A percentile compares a stretch with the other conserved stretches of the same genome.
Evolutionary conservation across 2,797 vertebrate species (phyloP).

Genomic region (Notamacropus eugenii): DNA sequence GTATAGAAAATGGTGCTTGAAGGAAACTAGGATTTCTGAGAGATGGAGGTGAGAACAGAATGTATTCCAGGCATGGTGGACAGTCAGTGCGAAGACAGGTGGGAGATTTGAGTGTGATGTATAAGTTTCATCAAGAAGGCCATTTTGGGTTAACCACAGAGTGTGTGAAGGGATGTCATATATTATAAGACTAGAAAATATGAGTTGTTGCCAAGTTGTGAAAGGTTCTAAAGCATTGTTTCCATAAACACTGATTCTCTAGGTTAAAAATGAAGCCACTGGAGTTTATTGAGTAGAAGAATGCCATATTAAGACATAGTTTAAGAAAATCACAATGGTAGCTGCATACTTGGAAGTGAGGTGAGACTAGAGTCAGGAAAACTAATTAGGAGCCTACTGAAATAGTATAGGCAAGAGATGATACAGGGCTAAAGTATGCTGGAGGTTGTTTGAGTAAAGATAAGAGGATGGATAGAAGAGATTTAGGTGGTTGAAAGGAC

Average conservation of each 20-base stretch:
- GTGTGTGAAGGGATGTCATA: background rate
- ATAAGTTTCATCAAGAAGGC: background rate
- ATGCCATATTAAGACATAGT: no score
- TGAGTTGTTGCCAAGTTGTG: background rate
- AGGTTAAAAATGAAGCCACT: background rate
- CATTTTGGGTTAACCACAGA: background rate
- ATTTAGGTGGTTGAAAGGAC: no score
- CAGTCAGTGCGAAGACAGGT: background rate
- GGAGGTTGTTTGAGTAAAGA: no score
- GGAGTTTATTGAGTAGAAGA: background rate
- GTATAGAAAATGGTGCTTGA: background rate
- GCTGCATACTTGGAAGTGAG: no score
- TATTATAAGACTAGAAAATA: background rate
- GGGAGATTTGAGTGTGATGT: background rate
- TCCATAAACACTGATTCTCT: background rate
- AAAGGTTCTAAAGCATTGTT: background rate
- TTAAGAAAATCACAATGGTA: no score
- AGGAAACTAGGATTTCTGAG: background rate
- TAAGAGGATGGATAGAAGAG: no score
- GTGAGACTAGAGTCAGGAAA: no score
- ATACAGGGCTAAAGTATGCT: no score
- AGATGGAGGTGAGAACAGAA: background rate
- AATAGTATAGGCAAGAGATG: no score
- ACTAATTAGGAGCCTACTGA: no score
- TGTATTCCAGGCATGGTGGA: background rate